Evolutionary conservation across 2,888 invertebrate species (phyloP).

Genomic region (Cosmopolites sordidus): DNA sequence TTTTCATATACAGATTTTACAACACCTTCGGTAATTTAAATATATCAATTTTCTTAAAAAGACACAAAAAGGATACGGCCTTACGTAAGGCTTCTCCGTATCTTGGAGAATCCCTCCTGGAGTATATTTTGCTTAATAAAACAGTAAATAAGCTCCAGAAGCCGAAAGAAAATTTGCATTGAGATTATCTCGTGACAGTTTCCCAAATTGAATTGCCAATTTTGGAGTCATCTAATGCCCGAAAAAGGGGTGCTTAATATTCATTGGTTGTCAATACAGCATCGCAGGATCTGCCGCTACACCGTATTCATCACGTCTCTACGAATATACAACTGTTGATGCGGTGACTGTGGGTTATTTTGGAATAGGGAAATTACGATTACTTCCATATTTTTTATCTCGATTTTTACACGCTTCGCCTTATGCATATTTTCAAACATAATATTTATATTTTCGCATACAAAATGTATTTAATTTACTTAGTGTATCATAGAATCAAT

Average conservation of each 20-base stretch:
- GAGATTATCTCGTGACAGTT: slow-evolving; percentile 29
- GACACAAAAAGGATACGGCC: background rate
- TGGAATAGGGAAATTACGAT: slow-evolving; percentile 8
- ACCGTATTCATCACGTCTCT: slow-evolving; percentile 12
- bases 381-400: background rate
- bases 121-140: slow-evolving; percentile 21
- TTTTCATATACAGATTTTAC: no score
- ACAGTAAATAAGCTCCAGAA: slow-evolving; percentile 24
- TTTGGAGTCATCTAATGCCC: slow-evolving; percentile 25
- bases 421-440: no score
- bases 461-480: background rate
- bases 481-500: no score
- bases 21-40: no score
- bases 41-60: slow-evolving; percentile 1
- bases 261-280: slow-evolving; percentile 27
- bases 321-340: slow-evolving; percentile 13
- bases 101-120: slow-evolving; percentile 1
- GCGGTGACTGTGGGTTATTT: slow-evolving; percentile 6
- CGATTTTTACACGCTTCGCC: background rate
- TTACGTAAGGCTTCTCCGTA: background rate
- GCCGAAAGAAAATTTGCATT: slow-evolving; percentile 28
- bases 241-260: slow-evolving; percentile 27
- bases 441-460: background rate
- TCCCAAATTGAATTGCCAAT: slow-evolving; percentile 29
- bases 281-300: slow-evolving; percentile 12